These are phyloP conservation scores for Pangasius mekongensis DNA, from an alignment of 2,797 vertebrate genomes.

Conservation along the genomic window DNA sequence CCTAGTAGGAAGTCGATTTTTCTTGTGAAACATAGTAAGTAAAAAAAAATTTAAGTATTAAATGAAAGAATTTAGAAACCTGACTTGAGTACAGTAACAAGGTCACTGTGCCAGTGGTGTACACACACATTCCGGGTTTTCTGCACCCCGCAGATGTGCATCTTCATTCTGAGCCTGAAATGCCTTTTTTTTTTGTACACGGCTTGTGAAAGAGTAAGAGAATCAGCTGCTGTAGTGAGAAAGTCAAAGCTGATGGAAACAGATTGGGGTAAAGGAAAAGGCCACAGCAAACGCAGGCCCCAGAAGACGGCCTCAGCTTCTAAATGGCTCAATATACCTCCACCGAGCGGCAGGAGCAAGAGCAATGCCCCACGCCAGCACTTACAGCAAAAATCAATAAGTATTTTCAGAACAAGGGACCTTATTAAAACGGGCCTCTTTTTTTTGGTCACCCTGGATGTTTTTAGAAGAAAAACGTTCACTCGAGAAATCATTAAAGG, in stretches of 20 bases:
- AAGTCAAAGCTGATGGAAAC: conserved; percentile 74
- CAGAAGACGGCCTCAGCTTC: conserved; percentile 70
- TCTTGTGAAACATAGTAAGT: neutral
- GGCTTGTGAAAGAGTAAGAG: conserved; percentile 37
- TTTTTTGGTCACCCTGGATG: conserved; percentile 57
- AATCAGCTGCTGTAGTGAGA: conserved; percentile 60
- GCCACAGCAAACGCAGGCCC: conserved; percentile 63
- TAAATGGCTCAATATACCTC: conserved; percentile 82
- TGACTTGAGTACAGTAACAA: neutral
- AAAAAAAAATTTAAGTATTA: neutral
- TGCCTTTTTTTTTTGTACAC: neutral
- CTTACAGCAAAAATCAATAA: conserved; percentile 81
- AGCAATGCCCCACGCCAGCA: conserved; percentile 69
- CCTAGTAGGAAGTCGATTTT: neutral
- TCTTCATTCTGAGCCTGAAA: neutral
- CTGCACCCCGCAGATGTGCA: neutral
- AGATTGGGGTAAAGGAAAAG: conserved; percentile 67
- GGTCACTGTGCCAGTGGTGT: neutral
- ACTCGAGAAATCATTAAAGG: conserved; percentile 70
- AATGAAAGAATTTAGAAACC: neutral
- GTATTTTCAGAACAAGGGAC: conserved; percentile 77
- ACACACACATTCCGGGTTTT: neutral
- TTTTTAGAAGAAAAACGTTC: conserved; percentile 69
- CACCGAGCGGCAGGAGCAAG: conserved; percentile 67
- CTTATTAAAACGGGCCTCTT: conserved; percentile 77